These are phyloP conservation scores for Leptobrachium ailaonicum DNA, from an alignment of 2,113 vertebrate species.

Conservation along the genomic window DNA sequence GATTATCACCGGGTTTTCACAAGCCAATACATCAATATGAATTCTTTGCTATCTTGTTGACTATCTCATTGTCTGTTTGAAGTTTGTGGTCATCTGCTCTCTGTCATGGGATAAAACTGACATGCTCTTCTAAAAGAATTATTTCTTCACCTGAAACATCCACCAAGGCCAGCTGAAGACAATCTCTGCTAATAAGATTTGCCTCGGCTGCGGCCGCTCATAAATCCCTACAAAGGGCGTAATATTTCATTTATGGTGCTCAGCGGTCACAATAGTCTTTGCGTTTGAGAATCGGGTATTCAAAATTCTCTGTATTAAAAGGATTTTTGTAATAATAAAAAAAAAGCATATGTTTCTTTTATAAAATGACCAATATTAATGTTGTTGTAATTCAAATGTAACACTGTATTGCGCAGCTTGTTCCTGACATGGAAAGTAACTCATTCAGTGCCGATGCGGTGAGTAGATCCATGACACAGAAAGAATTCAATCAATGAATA, in stretches of 20 bases:
- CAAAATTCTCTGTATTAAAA: no score
- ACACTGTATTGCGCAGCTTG: no score
- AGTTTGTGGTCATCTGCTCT: constrained; percentile 35
- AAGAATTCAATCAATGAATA: no score
- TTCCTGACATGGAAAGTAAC: background rate
- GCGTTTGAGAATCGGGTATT: background rate
- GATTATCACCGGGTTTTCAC: constrained; percentile 31
- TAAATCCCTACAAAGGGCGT: constrained; percentile 41
- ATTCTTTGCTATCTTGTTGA: constrained; percentile 35
- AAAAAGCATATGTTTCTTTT: no score
- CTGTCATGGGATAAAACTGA: constrained; percentile 35
- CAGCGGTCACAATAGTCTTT: constrained; percentile 8
- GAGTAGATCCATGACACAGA: no score
- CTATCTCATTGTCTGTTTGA: constrained; percentile 41
- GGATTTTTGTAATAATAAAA: no score
- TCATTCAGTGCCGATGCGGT: no score
- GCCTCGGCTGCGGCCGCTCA: constrained; percentile 2
- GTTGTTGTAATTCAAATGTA: no score
- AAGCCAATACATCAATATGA: constrained; percentile 38
- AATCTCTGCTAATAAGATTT: constrained; percentile 31
- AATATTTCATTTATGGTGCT: constrained; percentile 31
- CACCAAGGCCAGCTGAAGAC: constrained; percentile 12
- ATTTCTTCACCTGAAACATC: constrained; percentile 33
- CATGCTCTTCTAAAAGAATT: constrained; percentile 28
- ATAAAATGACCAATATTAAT: no score